Base-by-base conservation (phyloP, 2,113 vertebrate genomes). In the Corvus cornix region DNA sequence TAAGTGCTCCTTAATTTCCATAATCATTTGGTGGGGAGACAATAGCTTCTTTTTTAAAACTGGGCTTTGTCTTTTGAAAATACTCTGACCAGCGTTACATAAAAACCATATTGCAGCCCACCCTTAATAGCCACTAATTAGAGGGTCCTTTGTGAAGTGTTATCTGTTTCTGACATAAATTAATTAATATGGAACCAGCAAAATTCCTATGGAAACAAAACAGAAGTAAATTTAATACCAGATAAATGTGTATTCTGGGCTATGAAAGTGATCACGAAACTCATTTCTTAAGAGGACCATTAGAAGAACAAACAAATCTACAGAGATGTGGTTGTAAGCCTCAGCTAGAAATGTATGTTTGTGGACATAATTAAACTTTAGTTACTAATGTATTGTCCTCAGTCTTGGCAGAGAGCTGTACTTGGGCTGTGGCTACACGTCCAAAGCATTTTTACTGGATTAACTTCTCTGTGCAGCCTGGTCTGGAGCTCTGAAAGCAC, bases 301-400 rank as follows among this genome's bases (percentile, higher is more conserved):
- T 66, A 79, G 83, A 93, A 94, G 72, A 93, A 49, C 69, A 90
- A 92, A 72, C 83, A 78, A 33, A 79, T 58, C 60, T 79, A 11
- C 20, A 60, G 86, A 69, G 90, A 52, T 4, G 2, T 23, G 37
- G 79, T 75, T 78, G 49, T 74, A 31, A 78, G 51, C 75, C 83
- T 85, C 88, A 60, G 73, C 73, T 94, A 84, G 86, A 84, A 93
- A 56, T 31, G 46, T 58, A 64, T 79, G 66, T 96, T 93, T 96
- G 84, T 96, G 92, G 90, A 60, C 91, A 64, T 95, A 95, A 96
- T 96, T 96, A 95, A 96, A 93, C 83, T 95, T 94, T 0, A 84
- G 90, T 92, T 96, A 95, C 90, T 96, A 92, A 84, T 68, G 79
- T 39, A 81, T 66, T 93, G 93, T 96, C 86, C 69, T 92, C 80